Base-by-base conservation (phyloP, 2,797 vertebrate genomes). In the Epinephelus coioides region DNA sequence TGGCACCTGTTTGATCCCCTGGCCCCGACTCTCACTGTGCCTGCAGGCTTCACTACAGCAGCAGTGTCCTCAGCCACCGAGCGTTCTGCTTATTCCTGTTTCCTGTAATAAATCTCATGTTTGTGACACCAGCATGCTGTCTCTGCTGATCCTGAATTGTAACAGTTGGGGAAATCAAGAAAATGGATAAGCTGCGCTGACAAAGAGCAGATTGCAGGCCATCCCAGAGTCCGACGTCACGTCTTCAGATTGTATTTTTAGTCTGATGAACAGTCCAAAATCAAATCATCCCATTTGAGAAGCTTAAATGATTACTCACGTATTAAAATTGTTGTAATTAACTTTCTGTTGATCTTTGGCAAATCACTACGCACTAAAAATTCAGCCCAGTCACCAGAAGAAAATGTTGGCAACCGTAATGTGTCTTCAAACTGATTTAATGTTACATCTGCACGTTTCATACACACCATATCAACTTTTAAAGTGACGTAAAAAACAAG, bases 111-210 rank as follows among this genome's bases (percentile, higher is more conserved):
- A 51, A 27, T 18, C 47, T 54, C 4, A 10, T 34, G 53, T 66
- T 54, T 55, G 25, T 43, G 47, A 68, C 30, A 14, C 60, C n/a
- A 14, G 13, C 51, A 11, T 53, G 34, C 10, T 15, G 50, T 15
- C 25, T 46, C 57, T 4, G 30, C 44, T 14, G 66, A 76, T 54
- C 34, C 21, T n/a, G 2, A 34, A 14, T 3, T 25, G 21, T 25
- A 69, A 65, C 47, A n/a, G 13, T 63, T 25, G 73, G 63, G 10
- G 25, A 66, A 79, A 67, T n/a, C 23, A 18, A 9, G 6, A 8
- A 30, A 69, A 55, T 38, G 19, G 30, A 70, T 46, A 12, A 25
- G 49, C 7, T 14, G 23, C 7, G 8, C 0, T 18, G 38, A 44
- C 8, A 5, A 53, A 54, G 3, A 27, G 38, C 17, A 7, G 40